A percentile compares a stretch with the other conserved stretches of the same genome.
Evolutionary conservation across 2,888 invertebrate species (phyloP).

Genomic region (Diadegma fenestrale): DNA sequence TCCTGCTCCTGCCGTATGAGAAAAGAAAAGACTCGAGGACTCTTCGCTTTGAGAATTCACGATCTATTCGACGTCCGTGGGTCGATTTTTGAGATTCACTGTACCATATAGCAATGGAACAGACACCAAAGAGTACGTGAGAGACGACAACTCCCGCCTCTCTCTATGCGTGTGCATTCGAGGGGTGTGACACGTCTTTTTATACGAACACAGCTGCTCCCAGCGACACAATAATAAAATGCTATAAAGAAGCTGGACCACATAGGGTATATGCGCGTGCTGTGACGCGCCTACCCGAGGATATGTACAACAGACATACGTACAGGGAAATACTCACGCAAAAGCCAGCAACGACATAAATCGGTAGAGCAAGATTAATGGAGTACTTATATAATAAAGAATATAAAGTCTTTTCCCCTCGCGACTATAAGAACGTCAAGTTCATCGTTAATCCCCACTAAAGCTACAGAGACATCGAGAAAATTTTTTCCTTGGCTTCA

Average conservation of each 20-base stretch:
- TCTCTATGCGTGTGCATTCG: constrained; percentile 61
- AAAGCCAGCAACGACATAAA: constrained; percentile 65
- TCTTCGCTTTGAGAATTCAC: background rate
- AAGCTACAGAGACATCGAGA: constrained; percentile 67
- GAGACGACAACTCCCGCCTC: constrained; percentile 61
- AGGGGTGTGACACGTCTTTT: constrained; percentile 78
- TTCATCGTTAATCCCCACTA: constrained; percentile 70
- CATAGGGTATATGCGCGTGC: constrained; percentile 78
- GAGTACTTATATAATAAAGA: constrained; percentile 67
- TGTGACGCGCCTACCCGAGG: constrained; percentile 77
- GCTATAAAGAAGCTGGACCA: constrained; percentile 80
- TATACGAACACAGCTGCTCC: constrained; percentile 77
- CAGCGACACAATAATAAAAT: constrained; percentile 78
- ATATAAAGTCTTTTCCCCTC: constrained; percentile 36
- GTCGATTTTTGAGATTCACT: constrained; percentile 2
- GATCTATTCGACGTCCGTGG: background rate
- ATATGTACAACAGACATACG: constrained; percentile 62
- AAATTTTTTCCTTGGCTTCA: constrained; percentile 55
- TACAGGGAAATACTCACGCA: constrained; percentile 28
- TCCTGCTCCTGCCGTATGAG: background rate
- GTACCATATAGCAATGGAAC: constrained; percentile 6
- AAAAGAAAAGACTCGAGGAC: background rate
- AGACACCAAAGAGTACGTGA: constrained; percentile 38
- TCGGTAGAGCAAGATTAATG: constrained; percentile 80
- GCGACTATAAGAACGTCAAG: constrained; percentile 60